phyloP scores from a whole-genome alignment of 1,140 invertebrate genomes.

The Zaprionus inermis region DNA sequence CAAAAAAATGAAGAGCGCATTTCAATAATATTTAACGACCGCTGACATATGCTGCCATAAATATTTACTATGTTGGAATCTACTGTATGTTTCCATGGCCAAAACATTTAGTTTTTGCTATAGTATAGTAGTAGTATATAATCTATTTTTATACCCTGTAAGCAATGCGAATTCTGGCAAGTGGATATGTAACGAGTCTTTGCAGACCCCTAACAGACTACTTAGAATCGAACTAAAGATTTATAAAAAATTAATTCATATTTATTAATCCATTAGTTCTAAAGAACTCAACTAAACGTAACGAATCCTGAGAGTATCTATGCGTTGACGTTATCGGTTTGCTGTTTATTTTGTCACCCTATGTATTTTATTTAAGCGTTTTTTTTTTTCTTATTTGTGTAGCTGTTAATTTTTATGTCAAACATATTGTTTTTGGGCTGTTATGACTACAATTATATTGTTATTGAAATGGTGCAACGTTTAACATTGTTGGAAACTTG shows the following conservation, averaged over 20 bases:
- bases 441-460: conserved; percentile 18
- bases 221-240: no score
- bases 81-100: conserved; percentile 12
- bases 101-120: conserved; percentile 59
- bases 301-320: no score
- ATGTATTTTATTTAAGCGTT: no score
- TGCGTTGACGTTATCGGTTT: no score
- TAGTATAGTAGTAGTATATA: no score
- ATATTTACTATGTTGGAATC: conserved; percentile 24
- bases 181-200: no score
- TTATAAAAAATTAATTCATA: no score
- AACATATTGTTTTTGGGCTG: conserved; percentile 46
- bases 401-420: conserved; percentile 20
- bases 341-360: no score
- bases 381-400: conserved; percentile 25
- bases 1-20: conserved; percentile 36
- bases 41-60: conserved; percentile 34
- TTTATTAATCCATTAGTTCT: no score
- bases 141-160: neutral
- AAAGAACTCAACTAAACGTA: no score
- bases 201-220: no score
- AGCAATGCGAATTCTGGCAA: neutral
- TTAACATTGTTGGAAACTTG: neutral
- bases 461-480: neutral
- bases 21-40: conserved; percentile 70